phyloP scores from a whole-genome alignment of 2,888 invertebrate genomes.

The Lycaena phlaeas region DNA sequence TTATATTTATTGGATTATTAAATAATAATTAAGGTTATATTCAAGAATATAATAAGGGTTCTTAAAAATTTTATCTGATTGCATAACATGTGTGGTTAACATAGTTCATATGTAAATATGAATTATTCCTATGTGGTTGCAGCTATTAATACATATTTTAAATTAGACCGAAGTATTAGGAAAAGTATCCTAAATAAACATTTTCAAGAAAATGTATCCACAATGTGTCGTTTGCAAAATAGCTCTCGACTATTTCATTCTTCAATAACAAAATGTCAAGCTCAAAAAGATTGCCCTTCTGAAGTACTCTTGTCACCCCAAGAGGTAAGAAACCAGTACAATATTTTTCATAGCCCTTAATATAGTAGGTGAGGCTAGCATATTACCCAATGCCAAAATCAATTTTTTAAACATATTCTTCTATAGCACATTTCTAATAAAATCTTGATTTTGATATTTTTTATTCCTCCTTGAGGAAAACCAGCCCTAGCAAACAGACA shows the following conservation, averaged over 20 bases:
- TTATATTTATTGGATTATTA: neutral
- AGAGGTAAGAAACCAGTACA: too few relatives aligned
- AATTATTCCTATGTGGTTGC: slow-evolving; percentile 42
- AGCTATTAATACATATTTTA: slow-evolving; percentile 37
- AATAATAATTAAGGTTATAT: neutral
- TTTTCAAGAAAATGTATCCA: slow-evolving; percentile 24
- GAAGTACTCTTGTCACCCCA: slow-evolving; percentile 49
- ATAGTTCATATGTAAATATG: slow-evolving; percentile 35
- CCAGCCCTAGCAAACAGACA: too few relatives aligned
- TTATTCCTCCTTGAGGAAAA: too few relatives aligned
- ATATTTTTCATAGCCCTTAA: too few relatives aligned
- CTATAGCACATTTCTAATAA: too few relatives aligned
- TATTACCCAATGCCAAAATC: too few relatives aligned
- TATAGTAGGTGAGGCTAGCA: too few relatives aligned
- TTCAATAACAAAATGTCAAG: slow-evolving; percentile 26
- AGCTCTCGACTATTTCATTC: slow-evolving; percentile 31
- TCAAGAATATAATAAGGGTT: neutral
- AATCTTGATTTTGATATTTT: too few relatives aligned
- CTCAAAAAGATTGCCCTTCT: slow-evolving; percentile 38
- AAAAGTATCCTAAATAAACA: slow-evolving; percentile 32
- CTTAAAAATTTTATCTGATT: slow-evolving; percentile 28
- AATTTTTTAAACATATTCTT: too few relatives aligned
- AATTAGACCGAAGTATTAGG: slow-evolving; percentile 35
- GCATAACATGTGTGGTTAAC: slow-evolving; percentile 40
- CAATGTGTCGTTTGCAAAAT: slow-evolving; percentile 23